These are phyloP conservation scores for Chironomus riparius DNA, from an alignment of 2,888 invertebrate species.

Conservation along the genomic window DNA sequence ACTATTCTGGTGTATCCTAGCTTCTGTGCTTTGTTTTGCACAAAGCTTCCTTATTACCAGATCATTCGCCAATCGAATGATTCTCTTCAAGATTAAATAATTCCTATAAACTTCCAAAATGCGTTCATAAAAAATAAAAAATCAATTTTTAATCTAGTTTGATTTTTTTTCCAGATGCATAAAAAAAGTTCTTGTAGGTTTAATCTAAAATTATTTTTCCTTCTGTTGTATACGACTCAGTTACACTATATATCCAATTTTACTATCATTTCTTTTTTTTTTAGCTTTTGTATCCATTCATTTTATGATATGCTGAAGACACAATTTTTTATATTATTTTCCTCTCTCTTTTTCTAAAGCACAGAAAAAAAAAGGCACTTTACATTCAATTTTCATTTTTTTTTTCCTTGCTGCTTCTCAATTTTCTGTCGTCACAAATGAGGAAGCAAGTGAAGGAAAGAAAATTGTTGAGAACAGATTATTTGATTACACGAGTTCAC, in stretches of 20 bases:
- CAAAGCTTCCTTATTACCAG: too few relatives aligned
- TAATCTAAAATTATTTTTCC: neutral
- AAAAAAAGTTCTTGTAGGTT: neutral
- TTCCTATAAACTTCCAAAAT: neutral
- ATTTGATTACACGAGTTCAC: slow-evolving; percentile 11
- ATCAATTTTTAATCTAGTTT: neutral
- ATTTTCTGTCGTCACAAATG: neutral
- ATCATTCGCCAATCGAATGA: too few relatives aligned
- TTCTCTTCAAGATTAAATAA: neutral
- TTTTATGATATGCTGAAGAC: slow-evolving; percentile 4
- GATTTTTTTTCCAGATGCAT: neutral
- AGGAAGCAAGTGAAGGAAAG: neutral
- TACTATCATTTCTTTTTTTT: too few relatives aligned
- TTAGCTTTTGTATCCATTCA: neutral
- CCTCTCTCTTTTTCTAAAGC: neutral
- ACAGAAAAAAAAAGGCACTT: slow-evolving; percentile 5
- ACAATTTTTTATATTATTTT: neutral
- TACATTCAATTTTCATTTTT: slow-evolving; percentile 18
- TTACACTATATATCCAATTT: neutral
- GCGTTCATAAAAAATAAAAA: neutral
- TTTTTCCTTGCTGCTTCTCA: neutral
- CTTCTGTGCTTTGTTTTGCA: too few relatives aligned
- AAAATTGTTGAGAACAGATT: slow-evolving; percentile 16
- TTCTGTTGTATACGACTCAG: neutral
- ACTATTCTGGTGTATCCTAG: too few relatives aligned